Evolutionary conservation across 1,140 invertebrate species (phyloP).

Genomic region (Diorhabda elongata): DNA sequence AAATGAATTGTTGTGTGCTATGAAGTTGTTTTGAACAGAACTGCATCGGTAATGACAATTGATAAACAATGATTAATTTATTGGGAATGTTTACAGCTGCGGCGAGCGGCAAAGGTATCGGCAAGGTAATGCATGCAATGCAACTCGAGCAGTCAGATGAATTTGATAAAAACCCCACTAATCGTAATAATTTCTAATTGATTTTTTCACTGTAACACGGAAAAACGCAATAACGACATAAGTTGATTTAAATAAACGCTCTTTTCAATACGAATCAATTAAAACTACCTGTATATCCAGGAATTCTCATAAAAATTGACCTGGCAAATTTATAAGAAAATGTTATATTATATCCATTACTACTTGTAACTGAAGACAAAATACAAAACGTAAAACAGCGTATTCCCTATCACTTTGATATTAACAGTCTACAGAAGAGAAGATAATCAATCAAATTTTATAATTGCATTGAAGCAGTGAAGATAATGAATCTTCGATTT

Average conservation of each 20-base stretch:
- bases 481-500: too few species aligned
- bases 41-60: neutral
- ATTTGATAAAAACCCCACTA: neutral
- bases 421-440: too few species aligned
- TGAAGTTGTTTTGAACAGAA: neutral
- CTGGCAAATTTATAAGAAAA: too few species aligned
- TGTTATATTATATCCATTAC: too few species aligned
- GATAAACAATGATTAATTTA: neutral
- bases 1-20: slow-evolving; percentile 2
- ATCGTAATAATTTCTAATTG: neutral
- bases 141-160: slow-evolving; percentile 1
- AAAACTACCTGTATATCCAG: neutral
- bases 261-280: slow-evolving; percentile 5
- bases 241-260: neutral
- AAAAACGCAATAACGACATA: neutral
- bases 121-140: neutral
- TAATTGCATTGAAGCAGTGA: too few species aligned
- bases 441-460: too few species aligned
- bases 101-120: neutral
- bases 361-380: too few species aligned
- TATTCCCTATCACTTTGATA: too few species aligned
- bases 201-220: neutral
- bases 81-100: neutral
- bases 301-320: too few species aligned
- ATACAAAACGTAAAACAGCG: too few species aligned